These are phyloP conservation scores for Drosophila tropicalis DNA, from an alignment of 1,140 invertebrate genomes.

Conservation along the genomic window DNA sequence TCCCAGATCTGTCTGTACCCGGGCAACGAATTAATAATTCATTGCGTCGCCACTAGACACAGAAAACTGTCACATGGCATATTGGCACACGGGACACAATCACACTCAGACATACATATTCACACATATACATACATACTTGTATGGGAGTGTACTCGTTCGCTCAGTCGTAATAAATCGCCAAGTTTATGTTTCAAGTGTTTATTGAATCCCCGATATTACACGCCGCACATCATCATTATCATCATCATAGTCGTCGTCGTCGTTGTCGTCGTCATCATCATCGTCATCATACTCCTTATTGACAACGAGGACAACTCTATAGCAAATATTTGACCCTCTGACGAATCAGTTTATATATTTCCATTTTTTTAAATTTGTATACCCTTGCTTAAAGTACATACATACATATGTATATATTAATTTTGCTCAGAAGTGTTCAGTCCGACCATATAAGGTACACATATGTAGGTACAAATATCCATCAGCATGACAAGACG, in stretches of 20 bases:
- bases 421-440: too few relatives aligned
- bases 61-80: slow-evolving; percentile 71
- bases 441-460: neutral
- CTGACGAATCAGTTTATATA: slow-evolving; percentile 13
- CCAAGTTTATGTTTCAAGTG: slow-evolving; percentile 80
- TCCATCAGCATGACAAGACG: too few relatives aligned
- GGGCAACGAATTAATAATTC: slow-evolving; percentile 80
- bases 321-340: slow-evolving; percentile 57
- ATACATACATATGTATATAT: too few relatives aligned
- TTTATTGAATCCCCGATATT: slow-evolving; percentile 81
- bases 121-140: slow-evolving; percentile 6
- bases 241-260: neutral
- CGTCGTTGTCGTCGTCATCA: slow-evolving; percentile 15
- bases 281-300: neutral
- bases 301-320: slow-evolving; percentile 4
- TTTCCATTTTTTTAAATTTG: slow-evolving; percentile 21
- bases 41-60: slow-evolving; percentile 72
- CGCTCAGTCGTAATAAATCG: slow-evolving; percentile 73
- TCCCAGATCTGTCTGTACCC: slow-evolving; percentile 18
- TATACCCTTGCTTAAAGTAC: neutral
- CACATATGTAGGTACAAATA: too few relatives aligned
- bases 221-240: slow-evolving; percentile 45
- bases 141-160: slow-evolving; percentile 18
- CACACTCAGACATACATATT: slow-evolving; percentile 20
- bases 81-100: slow-evolving; percentile 63